Percentiles rank a stretch among this genome's conserved stretches.
Evolutionary conservation across 2,113 vertebrate species (phyloP).

Genomic region (Patagioenas fasciata): DNA sequence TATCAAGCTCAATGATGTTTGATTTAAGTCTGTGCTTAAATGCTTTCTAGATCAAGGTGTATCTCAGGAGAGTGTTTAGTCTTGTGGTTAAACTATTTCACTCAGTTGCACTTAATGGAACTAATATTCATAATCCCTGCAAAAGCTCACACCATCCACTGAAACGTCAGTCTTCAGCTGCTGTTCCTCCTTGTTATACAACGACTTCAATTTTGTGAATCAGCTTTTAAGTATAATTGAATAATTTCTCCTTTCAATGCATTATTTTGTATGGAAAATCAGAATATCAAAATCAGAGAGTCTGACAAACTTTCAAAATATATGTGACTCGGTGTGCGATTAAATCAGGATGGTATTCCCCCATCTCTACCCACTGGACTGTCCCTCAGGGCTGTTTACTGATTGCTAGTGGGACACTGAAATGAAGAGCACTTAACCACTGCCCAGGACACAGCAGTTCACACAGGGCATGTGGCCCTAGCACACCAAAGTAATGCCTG

Average conservation of each 20-base stretch:
- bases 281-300: neutral
- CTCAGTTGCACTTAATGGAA: neutral
- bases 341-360: neutral
- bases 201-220: neutral
- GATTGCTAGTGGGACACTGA: neutral
- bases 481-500: neutral
- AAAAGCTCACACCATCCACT: neutral
- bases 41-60: neutral
- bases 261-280: neutral
- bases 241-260: neutral
- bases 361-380: neutral
- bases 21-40: neutral
- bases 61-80: neutral
- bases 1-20: neutral
- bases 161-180: neutral
- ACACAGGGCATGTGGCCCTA: neutral
- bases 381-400: neutral
- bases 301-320: neutral
- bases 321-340: neutral
- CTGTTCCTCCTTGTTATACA: neutral
- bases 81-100: neutral
- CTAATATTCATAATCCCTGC: neutral
- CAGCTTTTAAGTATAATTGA: neutral
- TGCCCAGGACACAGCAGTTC: neutral
- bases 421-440: neutral